Evolutionary conservation across 2,113 vertebrate genomes (phyloP).

Genomic region (Tachysurus vachellii): DNA sequence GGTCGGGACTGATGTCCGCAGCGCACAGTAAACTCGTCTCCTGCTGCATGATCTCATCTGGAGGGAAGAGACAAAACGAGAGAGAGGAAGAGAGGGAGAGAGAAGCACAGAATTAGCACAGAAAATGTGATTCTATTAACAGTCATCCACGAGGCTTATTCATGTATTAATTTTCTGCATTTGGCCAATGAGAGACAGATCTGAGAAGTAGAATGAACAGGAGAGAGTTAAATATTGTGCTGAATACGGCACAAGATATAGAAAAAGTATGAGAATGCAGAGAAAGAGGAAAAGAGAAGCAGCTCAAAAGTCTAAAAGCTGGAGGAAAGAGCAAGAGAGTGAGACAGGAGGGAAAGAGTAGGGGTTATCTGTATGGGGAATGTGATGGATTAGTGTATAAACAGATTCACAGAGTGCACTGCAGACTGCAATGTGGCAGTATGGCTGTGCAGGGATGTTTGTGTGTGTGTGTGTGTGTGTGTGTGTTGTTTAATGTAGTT

Average conservation of each 20-base stretch:
- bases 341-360: slow-evolving; percentile 11
- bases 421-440: neutral
- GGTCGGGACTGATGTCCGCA: slow-evolving; percentile 88
- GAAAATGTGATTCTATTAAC: neutral
- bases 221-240: neutral
- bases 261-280: neutral
- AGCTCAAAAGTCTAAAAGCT: neutral
- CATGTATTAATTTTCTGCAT: neutral
- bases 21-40: slow-evolving; percentile 85
- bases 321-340: neutral
- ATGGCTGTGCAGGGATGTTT: neutral
- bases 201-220: neutral
- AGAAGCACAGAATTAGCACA: neutral
- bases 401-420: slow-evolving; percentile 12
- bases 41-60: slow-evolving; percentile 98
- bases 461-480: slow-evolving; percentile 3
- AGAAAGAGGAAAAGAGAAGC: neutral
- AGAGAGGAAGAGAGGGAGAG: neutral
- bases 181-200: neutral
- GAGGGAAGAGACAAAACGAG: slow-evolving; percentile 13
- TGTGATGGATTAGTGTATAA: slow-evolving; percentile 42
- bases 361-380: neutral
- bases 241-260: neutral
- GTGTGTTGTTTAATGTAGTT: neutral
- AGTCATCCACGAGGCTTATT: neutral